Conservation (phyloP, 2,797 vertebrate genomes). For the Epinephelus malabaricus region DNA sequence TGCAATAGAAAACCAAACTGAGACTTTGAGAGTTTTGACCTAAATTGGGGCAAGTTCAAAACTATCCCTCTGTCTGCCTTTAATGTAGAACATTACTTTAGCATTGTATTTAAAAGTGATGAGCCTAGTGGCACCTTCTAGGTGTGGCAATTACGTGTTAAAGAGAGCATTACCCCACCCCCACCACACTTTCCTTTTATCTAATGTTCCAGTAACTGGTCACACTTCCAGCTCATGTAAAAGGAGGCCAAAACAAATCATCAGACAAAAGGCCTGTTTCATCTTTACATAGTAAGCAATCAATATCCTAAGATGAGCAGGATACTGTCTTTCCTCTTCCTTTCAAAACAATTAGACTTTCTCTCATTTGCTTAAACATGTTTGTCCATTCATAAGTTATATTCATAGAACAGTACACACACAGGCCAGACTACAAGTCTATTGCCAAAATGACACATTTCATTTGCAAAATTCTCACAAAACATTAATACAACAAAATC, state of each 20-base stretch:
- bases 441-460: no score
- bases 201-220: conserved; percentile 56
- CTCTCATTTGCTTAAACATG: no score
- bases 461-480: no score
- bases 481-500: no score
- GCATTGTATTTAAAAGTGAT: conserved; percentile 76
- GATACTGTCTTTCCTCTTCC: conserved; percentile 50
- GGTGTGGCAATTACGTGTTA: conserved; percentile 74
- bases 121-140: conserved; percentile 54
- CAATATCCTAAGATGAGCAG: conserved; percentile 71
- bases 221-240: conserved; percentile 80
- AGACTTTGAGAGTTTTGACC: not conserved
- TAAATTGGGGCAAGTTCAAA: not conserved
- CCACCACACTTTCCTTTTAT: conserved; percentile 56
- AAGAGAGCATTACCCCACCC: conserved; percentile 39
- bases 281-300: conserved; percentile 71
- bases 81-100: conserved; percentile 57
- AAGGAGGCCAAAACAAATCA: conserved; percentile 73
- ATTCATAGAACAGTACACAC: no score
- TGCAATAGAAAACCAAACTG: not conserved
- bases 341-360: conserved; percentile 1
- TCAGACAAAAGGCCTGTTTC: conserved; percentile 76
- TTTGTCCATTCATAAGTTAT: no score
- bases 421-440: no score
- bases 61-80: not conserved